Percentiles rank a stretch among this genome's conserved stretches.
These are phyloP conservation scores for Virgularia gustaviana DNA, from an alignment of 92 coral and sea anemone genomes.

Conservation along the genomic window DNA sequence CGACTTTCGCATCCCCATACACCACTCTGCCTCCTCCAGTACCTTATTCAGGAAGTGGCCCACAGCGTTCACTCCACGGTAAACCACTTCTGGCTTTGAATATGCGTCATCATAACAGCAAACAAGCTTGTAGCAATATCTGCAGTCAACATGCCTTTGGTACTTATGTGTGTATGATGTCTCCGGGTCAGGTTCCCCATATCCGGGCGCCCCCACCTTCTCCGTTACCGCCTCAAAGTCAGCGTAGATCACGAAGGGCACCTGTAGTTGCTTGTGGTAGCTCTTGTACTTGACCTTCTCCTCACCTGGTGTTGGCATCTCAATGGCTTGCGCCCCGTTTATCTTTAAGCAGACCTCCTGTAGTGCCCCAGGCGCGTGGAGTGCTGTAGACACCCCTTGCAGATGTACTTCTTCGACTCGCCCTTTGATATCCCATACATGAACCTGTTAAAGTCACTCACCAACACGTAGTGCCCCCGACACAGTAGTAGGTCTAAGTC, in stretches of 20 bases:
- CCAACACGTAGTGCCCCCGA: neutral
- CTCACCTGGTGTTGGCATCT: neutral
- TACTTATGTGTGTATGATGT: neutral
- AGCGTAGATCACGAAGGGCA: neutral
- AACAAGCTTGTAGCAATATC: neutral
- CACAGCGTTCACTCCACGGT: neutral
- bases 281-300: neutral
- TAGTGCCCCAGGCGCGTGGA: neutral
- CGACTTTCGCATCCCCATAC: neutral
- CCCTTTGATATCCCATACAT: neutral
- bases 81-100: neutral
- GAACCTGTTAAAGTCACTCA: neutral
- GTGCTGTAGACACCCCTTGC: neutral
- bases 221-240: slow-evolving; percentile 4
- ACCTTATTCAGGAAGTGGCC: neutral
- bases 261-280: neutral
- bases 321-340: neutral
- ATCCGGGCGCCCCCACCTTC: neutral
- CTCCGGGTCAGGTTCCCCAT: neutral
- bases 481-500: too few species aligned
- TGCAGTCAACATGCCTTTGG: neutral
- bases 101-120: slow-evolving; percentile 9
- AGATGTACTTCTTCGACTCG: neutral
- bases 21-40: neutral
- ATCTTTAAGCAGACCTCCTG: neutral